Conservation (phyloP, 2,888 invertebrate genomes). For the Nematopogon swammerdamellus region DNA sequence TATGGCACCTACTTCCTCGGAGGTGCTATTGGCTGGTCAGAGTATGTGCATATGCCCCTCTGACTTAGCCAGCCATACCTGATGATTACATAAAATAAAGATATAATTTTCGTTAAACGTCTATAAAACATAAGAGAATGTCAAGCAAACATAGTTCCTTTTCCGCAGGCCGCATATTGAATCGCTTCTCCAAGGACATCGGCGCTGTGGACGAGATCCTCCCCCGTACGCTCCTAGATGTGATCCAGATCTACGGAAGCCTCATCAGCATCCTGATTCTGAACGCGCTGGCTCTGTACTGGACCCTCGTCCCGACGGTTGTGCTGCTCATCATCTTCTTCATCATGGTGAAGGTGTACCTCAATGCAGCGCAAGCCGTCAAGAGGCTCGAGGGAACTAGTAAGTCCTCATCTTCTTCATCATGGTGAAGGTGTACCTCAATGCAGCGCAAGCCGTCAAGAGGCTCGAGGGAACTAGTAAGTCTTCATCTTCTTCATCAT, state of each 20-base stretch:
- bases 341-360: constrained; percentile 58
- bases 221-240: constrained; percentile 66
- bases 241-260: constrained; percentile 52
- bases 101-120: no score
- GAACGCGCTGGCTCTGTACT: constrained; percentile 59
- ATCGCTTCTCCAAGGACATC: constrained; percentile 82
- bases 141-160: no score
- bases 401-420: constrained; percentile 30
- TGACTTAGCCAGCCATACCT: no score
- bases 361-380: constrained; percentile 66
- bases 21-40: no score
- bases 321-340: constrained; percentile 57
- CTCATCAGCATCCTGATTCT: constrained; percentile 58
- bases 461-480: no score
- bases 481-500: no score
- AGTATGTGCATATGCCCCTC: no score
- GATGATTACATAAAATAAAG: no score
- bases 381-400: constrained; percentile 63
- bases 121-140: no score
- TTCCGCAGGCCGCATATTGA: constrained; percentile 63
- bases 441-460: no score
- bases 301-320: constrained; percentile 55
- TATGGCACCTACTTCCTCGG: no score
- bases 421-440: no score
- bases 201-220: constrained; percentile 76